Evolutionary conservation across 1,140 invertebrate species (phyloP).

Genomic region (Ceratosolen solmsi): DNA sequence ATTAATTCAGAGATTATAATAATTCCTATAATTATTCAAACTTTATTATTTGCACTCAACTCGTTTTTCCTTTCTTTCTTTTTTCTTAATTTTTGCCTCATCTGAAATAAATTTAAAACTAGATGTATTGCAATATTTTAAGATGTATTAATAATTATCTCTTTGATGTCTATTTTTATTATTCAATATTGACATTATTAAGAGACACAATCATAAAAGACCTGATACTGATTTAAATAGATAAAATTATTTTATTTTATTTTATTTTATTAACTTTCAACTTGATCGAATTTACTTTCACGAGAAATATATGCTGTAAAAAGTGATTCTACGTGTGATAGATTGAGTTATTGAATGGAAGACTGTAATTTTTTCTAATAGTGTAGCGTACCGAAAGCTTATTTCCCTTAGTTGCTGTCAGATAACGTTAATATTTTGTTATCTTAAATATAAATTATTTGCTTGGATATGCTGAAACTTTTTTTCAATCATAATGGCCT

Average conservation of each 20-base stretch:
- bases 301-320: conserved; percentile 40
- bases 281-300: conserved; percentile 39
- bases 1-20: background rate
- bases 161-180: conserved; percentile 18
- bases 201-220: conserved; percentile 12
- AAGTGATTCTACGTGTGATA: conserved; percentile 31
- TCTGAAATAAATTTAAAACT: conserved; percentile 21
- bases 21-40: background rate
- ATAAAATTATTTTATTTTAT: conserved; percentile 24
- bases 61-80: background rate
- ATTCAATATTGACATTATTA: background rate
- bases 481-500: conserved; percentile 24
- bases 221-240: background rate
- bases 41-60: conserved; percentile 13
- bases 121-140: conserved; percentile 13
- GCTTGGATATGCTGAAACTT: conserved; percentile 12
- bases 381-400: conserved; percentile 17
- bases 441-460: conserved; percentile 36
- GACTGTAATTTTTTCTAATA: conserved; percentile 43
- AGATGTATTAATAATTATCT: conserved; percentile 8
- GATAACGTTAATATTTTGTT: conserved; percentile 21
- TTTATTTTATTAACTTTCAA: conserved; percentile 23
- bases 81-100: background rate
- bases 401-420: conserved; percentile 28
- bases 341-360: conserved; percentile 19